Percentiles rank a stretch among this genome's conserved stretches.
These are phyloP conservation scores for Drosophila lacertosa DNA, from an alignment of 1,140 invertebrate species.

Conservation along the genomic window DNA sequence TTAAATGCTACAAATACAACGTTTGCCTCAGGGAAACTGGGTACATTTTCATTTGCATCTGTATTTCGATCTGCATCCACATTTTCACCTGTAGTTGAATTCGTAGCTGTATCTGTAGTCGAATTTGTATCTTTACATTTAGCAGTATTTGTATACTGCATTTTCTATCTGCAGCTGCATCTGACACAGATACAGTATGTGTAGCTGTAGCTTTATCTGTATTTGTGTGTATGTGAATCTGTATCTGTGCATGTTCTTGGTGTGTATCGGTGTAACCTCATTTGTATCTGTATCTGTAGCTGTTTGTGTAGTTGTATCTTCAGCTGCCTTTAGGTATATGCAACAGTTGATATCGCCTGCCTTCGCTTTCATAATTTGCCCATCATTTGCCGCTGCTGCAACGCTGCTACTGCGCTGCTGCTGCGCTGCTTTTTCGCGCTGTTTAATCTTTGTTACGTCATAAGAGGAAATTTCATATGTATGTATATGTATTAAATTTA, in stretches of 20 bases:
- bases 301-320: slow-evolving; percentile 12
- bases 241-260: too few species aligned
- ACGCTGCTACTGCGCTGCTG: slow-evolving; percentile 47
- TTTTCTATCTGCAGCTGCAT: slow-evolving; percentile 28
- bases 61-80: not conserved
- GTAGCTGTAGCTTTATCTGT: slow-evolving; percentile 32
- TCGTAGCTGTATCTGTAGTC: slow-evolving; percentile 22
- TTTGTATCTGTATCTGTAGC: not conserved
- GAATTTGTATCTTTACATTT: slow-evolving; percentile 13
- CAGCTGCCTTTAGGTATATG: slow-evolving; percentile 22
- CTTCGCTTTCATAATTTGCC: slow-evolving; percentile 61
- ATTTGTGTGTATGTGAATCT: slow-evolving; percentile 1
- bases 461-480: too few species aligned
- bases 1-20: slow-evolving; percentile 67
- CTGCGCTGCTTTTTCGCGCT: slow-evolving; percentile 44
- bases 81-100: slow-evolving; percentile 10
- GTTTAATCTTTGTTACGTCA: too few species aligned
- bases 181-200: too few species aligned
- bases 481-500: too few species aligned
- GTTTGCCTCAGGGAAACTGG: slow-evolving; percentile 41
- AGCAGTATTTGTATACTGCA: slow-evolving; percentile 4
- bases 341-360: slow-evolving; percentile 74
- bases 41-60: slow-evolving; percentile 13
- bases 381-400: slow-evolving; percentile 36
- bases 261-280: too few species aligned